Base-by-base conservation (phyloP, 2,797 vertebrate genomes). In the Macropodus opercularis region DNA sequence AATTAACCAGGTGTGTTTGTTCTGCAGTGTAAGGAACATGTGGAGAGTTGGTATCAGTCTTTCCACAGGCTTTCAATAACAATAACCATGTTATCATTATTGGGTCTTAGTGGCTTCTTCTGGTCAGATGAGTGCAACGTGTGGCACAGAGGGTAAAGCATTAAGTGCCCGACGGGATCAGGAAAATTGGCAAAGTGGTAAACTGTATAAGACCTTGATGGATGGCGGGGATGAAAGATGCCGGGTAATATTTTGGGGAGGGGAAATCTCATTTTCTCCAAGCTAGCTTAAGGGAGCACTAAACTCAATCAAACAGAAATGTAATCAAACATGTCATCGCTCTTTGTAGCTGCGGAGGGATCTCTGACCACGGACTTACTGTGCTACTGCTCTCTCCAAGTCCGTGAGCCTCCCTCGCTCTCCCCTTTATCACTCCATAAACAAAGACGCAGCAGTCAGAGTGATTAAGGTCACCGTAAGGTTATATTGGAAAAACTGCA, bases 261-360 rank as follows among this genome's bases (percentile, higher is more conserved):
- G 73, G 71, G 66, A 89, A 91, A 90, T 91, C 85, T 87, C 44
- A 91, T 91, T 90, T 91, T 86, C 87, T 83, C 78, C 64, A 82
- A 82, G 81, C 69, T 83, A 87, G 79, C 86, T 87, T 80, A 73
- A 77, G 87, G 89, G 86, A 88, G 77, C 85, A 77, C 62, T 86
- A 87, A 87, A 89, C 86, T 79, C 80, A 81, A 86, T 90, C 86
- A 90, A 85, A 91, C 77, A 81, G 85, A 86, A 87, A 90, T 88
- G 81, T 85, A 91, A 90, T 91, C 88, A 91, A 87, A 87, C 81
- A 87, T 87, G 84, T 79, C 80, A 84, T 82, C 50, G 58, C 84
- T 87, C 84, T 86, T 81, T 87, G 82, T 79, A 75, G 81, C 79
- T 36, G 52, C 67, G 40, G 67, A 79, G 80, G 82, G 85, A 85